Conservation (phyloP, 2,888 invertebrate species). For the Xanthorhoe designata region DNA sequence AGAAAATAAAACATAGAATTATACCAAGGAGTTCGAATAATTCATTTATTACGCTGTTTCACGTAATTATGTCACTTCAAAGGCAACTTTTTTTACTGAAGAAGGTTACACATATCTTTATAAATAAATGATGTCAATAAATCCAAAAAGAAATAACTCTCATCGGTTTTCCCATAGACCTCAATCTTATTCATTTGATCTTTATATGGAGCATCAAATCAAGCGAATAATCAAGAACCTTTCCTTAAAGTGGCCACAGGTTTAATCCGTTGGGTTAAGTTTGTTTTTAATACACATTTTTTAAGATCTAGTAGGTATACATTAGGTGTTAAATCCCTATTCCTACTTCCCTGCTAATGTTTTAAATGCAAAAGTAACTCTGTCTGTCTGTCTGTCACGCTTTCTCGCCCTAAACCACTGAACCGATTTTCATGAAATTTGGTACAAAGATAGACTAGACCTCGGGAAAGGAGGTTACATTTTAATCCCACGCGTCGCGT, state of each 20-base stretch:
- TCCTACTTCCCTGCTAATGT: too few relatives aligned
- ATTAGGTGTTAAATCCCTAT: too few relatives aligned
- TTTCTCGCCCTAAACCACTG: too few relatives aligned
- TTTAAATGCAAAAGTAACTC: too few relatives aligned
- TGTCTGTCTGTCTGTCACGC: too few relatives aligned
- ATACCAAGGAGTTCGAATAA: not conserved
- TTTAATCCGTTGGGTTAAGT: not conserved
- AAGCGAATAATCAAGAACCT: conserved; percentile 20
- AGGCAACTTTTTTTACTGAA: not conserved
- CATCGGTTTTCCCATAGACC: conserved; percentile 8
- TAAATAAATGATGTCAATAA: not conserved
- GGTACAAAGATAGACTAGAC: too few relatives aligned
- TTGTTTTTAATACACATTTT: not conserved
- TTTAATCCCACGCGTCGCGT: too few relatives aligned
- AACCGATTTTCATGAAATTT: too few relatives aligned
- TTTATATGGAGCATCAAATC: conserved; percentile 31
- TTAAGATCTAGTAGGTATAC: too few relatives aligned
- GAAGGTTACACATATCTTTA: not conserved
- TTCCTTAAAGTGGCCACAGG: conserved; percentile 9
- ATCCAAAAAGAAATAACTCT: conserved; percentile 1
- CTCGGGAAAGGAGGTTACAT: too few relatives aligned
- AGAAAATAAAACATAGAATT: not conserved
- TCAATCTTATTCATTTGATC: conserved; percentile 30
- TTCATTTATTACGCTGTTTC: too few relatives aligned
- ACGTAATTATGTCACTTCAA: too few relatives aligned